Percentiles rank a stretch among this genome's conserved stretches.
phyloP scores from a whole-genome alignment of 2,113 vertebrate species.

The Colistium nudipinnis region DNA sequence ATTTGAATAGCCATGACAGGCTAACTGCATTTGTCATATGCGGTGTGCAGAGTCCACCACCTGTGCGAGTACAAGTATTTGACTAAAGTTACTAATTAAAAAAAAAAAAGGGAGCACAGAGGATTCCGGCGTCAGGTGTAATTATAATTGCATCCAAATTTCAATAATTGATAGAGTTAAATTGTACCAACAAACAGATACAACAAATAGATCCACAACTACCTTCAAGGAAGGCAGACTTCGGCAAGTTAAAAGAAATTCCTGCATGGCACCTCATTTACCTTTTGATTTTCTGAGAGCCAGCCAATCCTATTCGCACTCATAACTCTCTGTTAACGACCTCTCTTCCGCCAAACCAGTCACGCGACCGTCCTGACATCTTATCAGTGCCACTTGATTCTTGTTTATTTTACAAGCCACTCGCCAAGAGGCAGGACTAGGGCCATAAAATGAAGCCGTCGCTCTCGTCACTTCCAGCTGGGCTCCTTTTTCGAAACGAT shows the following conservation, averaged over 20 bases:
- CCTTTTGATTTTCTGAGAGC: not conserved
- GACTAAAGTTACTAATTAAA: too few species aligned
- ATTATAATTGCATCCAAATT: too few species aligned
- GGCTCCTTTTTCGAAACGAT: too few species aligned
- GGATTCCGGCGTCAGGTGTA: not conserved
- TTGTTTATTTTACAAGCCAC: conserved; percentile 37
- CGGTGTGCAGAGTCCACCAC: too few species aligned
- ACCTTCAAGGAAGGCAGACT: not conserved
- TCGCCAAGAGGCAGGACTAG: conserved; percentile 21
- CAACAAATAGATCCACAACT: not conserved
- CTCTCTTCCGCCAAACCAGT: conserved; percentile 2
- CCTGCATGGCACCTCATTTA: not conserved
- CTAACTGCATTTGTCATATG: too few species aligned
- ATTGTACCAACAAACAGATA: too few species aligned
- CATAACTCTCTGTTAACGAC: conserved; percentile 7
- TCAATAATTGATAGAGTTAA: not conserved
- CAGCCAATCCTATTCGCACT: conserved; percentile 16
- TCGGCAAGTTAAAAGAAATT: conserved; percentile 1
- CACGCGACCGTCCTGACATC: conserved; percentile 13
- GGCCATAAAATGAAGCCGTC: conserved; percentile 17
- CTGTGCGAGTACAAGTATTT: not conserved
- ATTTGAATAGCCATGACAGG: not conserved
- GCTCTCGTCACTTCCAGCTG: conserved; percentile 31
- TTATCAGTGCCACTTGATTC: conserved; percentile 44
- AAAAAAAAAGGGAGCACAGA: not conserved